A percentile compares a stretch with the other conserved stretches of the same genome.
Evolutionary conservation across 2,888 invertebrate genomes (phyloP).

Genomic region (Epinotia bilunana): DNA sequence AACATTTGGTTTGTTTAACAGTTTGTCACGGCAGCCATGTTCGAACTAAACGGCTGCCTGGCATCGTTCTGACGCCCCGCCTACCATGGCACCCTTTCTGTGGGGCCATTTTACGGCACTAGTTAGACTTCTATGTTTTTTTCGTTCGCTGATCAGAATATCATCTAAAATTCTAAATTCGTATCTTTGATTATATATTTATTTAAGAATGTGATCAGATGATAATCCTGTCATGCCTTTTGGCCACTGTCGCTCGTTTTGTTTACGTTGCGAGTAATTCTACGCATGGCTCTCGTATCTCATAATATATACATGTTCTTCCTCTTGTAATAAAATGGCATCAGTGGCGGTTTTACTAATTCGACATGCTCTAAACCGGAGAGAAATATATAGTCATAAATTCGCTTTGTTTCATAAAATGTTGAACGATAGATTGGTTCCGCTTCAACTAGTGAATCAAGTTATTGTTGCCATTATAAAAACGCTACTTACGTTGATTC

Average conservation of each 20-base stretch:
- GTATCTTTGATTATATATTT: too few species aligned
- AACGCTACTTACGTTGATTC: neutral
- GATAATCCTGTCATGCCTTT: neutral
- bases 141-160: too few species aligned
- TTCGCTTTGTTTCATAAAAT: neutral
- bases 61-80: too few species aligned
- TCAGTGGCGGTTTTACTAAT: neutral
- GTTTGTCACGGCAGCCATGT: too few species aligned
- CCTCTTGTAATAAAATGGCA: neutral
- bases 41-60: too few species aligned
- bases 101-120: too few species aligned
- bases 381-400: neutral
- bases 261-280: too few species aligned
- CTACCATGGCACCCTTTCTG: too few species aligned
- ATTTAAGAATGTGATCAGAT: too few species aligned
- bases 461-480: neutral
- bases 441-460: neutral
- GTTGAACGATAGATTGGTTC: neutral
- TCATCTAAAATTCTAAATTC: neutral
- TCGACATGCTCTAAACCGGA: conserved; percentile 4
- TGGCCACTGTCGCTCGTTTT: neutral
- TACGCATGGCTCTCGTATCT: too few species aligned
- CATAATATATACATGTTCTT: neutral
- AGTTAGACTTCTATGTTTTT: too few species aligned
- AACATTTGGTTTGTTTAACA: too few species aligned